Conservation (phyloP, 37 sponge, comb jelly and placozoan genomes). For the Spongia lamella region DNA sequence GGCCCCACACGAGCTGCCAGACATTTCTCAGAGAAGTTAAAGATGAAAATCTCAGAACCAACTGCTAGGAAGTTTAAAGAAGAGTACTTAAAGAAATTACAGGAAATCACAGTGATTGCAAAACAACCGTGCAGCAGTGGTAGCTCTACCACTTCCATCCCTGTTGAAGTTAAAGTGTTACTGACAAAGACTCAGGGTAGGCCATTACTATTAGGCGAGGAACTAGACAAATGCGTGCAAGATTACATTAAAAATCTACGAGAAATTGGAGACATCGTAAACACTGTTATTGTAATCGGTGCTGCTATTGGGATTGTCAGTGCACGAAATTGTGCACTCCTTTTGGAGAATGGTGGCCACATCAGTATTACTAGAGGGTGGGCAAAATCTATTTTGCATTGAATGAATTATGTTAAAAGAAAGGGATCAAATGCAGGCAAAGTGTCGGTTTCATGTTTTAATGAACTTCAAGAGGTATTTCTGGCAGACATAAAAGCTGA, state of each 20-base stretch:
- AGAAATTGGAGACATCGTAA: constrained; percentile 13
- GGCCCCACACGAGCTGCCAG: no score
- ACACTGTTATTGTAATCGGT: constrained; percentile 45
- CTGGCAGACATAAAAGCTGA: constrained; percentile 27
- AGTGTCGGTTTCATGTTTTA: constrained; percentile 28
- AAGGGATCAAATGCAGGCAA: constrained; percentile 26
- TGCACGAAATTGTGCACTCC: constrained; percentile 5
- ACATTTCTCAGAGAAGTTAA: no score
- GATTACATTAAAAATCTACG: neutral
- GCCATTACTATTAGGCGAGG: constrained; percentile 1
- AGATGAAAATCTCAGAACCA: no score
- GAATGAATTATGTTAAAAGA: no score
- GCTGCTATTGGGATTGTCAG: constrained; percentile 55
- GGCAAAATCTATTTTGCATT: no score
- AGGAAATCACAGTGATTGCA: no score
- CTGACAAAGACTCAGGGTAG: neutral
- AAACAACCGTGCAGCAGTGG: no score
- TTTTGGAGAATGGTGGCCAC: constrained; percentile 42
- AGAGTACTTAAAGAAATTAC: no score
- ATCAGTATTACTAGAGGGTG: constrained; percentile 29
- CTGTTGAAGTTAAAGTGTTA: no score
- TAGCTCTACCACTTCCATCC: no score
- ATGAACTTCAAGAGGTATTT: constrained; percentile 26
- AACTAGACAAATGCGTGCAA: constrained; percentile 22
- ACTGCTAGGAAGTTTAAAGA: no score